These are phyloP conservation scores for Germaria angustata DNA, from an alignment of 2,888 invertebrate genomes.

Conservation along the genomic window DNA sequence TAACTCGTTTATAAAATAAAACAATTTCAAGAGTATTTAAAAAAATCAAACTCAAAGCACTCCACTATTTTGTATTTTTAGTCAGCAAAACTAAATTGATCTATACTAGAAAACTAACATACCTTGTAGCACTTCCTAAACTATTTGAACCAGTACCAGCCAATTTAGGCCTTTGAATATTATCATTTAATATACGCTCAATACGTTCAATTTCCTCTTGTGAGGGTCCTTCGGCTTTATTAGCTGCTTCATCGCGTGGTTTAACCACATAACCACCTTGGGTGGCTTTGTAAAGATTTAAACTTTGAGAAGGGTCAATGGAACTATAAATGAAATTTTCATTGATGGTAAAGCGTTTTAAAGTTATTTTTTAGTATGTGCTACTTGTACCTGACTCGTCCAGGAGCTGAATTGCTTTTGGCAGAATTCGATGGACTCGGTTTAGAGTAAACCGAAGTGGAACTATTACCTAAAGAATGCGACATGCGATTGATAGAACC, in stretches of 20 bases:
- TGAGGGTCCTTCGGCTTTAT: conserved; percentile 84
- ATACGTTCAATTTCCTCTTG: conserved; percentile 83
- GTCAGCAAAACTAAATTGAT: conserved; percentile 1
- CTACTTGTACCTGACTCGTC: conserved; percentile 76
- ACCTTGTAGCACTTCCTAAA: conserved; percentile 81
- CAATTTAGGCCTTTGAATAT: conserved; percentile 75
- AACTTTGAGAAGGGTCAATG: conserved; percentile 80
- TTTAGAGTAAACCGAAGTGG: conserved; percentile 79
- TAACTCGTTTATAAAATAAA: too few species aligned
- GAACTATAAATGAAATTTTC: conserved; percentile 73
- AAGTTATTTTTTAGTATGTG: not conserved
- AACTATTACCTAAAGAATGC: conserved; percentile 80
- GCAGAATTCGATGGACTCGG: conserved; percentile 80
- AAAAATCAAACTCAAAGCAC: too few species aligned
- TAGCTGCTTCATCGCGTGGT: conserved; percentile 85
- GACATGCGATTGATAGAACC: conserved; percentile 77
- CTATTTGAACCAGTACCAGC: conserved; percentile 81
- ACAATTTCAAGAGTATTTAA: too few species aligned
- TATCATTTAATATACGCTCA: conserved; percentile 82
- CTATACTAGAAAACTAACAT: conserved; percentile 45
- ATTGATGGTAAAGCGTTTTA: conserved; percentile 40
- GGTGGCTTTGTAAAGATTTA: conserved; percentile 80
- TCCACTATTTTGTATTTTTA: not conserved
- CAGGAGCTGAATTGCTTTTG: conserved; percentile 80
- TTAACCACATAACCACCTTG: conserved; percentile 84